A percentile compares a stretch with the other conserved stretches of the same genome.
These are phyloP conservation scores for Martes martes DNA, from an alignment of 2,113 vertebrate species.

Conservation along the genomic window DNA sequence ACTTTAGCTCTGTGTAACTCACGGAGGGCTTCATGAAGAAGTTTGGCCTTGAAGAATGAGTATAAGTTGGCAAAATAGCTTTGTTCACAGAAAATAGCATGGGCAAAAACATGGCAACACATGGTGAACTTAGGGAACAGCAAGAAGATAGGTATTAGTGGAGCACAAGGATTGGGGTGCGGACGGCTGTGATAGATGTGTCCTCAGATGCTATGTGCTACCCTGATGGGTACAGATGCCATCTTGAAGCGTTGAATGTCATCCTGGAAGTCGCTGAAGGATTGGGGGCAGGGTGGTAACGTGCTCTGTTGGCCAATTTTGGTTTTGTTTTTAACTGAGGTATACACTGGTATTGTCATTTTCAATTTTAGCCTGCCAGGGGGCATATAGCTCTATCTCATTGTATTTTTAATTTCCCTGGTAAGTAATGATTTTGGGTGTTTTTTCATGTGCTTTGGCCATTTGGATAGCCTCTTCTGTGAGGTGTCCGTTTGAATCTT, in stretches of 20 bases:
- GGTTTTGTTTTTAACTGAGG: background rate
- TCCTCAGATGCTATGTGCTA: background rate
- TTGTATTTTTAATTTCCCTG: background rate
- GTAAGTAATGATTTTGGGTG: background rate
- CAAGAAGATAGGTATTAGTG: too few species aligned
- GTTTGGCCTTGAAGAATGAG: background rate
- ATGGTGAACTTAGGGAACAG: background rate
- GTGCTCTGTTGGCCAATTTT: background rate
- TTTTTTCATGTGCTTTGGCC: background rate
- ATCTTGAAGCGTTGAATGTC: background rate
- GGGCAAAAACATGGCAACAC: background rate
- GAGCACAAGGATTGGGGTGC: background rate
- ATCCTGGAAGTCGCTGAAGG: background rate
- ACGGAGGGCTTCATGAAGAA: background rate
- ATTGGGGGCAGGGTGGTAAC: background rate
- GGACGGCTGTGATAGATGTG: background rate
- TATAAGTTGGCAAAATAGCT: background rate
- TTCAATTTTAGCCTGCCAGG: background rate
- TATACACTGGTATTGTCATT: background rate
- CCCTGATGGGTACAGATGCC: background rate
- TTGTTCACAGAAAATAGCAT: background rate
- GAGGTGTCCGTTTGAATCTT: background rate
- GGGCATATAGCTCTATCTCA: background rate
- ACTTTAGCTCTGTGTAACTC: background rate
- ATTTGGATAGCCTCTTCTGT: background rate